phyloP scores from a whole-genome alignment of 2,888 invertebrate genomes.

The Magallana nippona region DNA sequence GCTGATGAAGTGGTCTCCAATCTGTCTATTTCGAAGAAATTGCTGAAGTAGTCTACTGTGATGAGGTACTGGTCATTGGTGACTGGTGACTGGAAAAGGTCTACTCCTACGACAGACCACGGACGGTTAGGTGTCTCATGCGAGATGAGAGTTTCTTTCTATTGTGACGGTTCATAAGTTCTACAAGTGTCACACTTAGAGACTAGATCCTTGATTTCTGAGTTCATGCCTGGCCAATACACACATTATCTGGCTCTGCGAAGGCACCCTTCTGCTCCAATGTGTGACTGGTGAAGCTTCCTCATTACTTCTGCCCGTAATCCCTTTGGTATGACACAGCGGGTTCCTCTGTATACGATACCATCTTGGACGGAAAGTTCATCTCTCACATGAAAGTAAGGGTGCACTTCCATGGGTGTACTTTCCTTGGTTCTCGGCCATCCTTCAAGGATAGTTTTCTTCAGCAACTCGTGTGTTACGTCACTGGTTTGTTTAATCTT shows the following conservation, averaged over 20 bases:
- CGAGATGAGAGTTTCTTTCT: slow-evolving; percentile 48
- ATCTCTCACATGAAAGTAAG: too few species aligned
- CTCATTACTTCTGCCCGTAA: slow-evolving; percentile 38
- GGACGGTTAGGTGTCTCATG: slow-evolving; percentile 45
- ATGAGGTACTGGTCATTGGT: slow-evolving; percentile 50
- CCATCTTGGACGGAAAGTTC: too few species aligned
- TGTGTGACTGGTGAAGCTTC: slow-evolving; percentile 42
- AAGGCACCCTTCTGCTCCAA: slow-evolving; percentile 50
- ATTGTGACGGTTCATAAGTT: slow-evolving; percentile 38
- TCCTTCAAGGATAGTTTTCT: slow-evolving; percentile 42
- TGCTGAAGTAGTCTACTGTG: slow-evolving; percentile 52
- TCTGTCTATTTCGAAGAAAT: slow-evolving; percentile 40
- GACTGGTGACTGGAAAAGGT: slow-evolving; percentile 39
- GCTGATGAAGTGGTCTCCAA: slow-evolving; percentile 40
- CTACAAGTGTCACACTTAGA: slow-evolving; percentile 42
- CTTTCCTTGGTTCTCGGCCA: slow-evolving; percentile 46
- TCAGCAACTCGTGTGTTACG: slow-evolving; percentile 36
- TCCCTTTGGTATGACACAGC: slow-evolving; percentile 37
- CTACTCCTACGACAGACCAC: slow-evolving; percentile 50
- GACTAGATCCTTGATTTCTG: slow-evolving; percentile 41
- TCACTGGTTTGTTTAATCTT: slow-evolving; percentile 46
- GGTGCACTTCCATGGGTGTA: too few species aligned
- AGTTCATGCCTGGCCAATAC: slow-evolving; percentile 51
- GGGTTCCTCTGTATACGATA: too few species aligned
- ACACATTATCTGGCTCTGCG: slow-evolving; percentile 46